Evolutionary conservation across 1,140 invertebrate species (phyloP).

Genomic region (Diorhabda elongata): DNA sequence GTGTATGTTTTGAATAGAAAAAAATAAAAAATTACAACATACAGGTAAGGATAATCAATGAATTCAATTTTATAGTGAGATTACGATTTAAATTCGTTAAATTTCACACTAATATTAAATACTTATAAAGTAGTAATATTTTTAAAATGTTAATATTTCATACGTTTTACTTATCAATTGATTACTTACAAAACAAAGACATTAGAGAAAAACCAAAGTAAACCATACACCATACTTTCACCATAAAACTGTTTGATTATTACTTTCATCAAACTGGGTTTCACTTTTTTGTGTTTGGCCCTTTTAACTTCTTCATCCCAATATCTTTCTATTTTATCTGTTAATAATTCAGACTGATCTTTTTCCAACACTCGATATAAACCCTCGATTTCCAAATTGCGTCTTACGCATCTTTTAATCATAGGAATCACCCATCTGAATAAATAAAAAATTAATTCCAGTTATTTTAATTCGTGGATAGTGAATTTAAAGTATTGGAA

Average conservation of each 20-base stretch:
- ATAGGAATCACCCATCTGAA: not conserved
- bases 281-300: not conserved
- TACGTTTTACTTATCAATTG: not conserved
- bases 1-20: too few species aligned
- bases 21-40: too few species aligned
- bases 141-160: too few species aligned
- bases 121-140: too few species aligned
- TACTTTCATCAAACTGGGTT: not conserved
- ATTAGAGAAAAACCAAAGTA: not conserved
- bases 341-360: not conserved
- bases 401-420: not conserved
- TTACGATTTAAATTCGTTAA: not conserved
- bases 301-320: not conserved
- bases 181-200: not conserved
- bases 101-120: too few species aligned
- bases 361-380: not conserved
- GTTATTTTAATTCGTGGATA: too few species aligned
- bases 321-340: not conserved
- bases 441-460: too few species aligned
- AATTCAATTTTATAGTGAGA: too few species aligned
- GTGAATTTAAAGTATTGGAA: too few species aligned
- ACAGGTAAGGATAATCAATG: too few species aligned
- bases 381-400: not conserved
- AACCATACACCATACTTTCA: not conserved
- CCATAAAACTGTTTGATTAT: not conserved